Evolutionary conservation across 2,797 vertebrate species (phyloP).

Genomic region (Hypotaenidia okinawae): DNA sequence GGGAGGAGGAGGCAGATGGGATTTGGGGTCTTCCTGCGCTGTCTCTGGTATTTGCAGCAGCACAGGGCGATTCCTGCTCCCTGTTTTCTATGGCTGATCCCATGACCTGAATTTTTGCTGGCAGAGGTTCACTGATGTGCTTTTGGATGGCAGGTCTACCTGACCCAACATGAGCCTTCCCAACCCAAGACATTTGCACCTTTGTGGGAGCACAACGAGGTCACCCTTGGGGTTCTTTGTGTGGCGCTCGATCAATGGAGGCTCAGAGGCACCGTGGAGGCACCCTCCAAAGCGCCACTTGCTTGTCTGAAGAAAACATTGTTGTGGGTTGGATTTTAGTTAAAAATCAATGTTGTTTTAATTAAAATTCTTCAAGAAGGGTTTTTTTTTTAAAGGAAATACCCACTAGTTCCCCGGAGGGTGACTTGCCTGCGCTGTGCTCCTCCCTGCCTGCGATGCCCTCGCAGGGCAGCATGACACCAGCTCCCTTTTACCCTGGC

Average conservation of each 20-base stretch:
- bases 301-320: not conserved
- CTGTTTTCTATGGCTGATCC: not conserved
- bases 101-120: not conserved
- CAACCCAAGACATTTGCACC: not conserved
- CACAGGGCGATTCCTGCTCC: rapidly evolving
- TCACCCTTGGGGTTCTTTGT: not conserved
- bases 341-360: conserved; percentile 28
- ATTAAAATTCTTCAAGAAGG: conserved; percentile 22
- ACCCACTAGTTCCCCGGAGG: not conserved
- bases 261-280: not conserved
- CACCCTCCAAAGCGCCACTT: not conserved
- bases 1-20: not conserved
- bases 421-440: rapidly evolving
- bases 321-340: not conserved
- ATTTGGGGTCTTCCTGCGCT: not conserved
- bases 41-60: not conserved
- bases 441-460: not conserved
- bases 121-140: not conserved
- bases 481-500: not conserved
- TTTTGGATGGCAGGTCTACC: not conserved
- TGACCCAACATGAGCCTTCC: not conserved
- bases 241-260: not conserved
- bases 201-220: not conserved
- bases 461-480: rapidly evolving
- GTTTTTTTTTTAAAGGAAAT: not conserved